Evolutionary conservation across 2,888 invertebrate genomes (phyloP).

Genomic region (Melolontha melolontha): DNA sequence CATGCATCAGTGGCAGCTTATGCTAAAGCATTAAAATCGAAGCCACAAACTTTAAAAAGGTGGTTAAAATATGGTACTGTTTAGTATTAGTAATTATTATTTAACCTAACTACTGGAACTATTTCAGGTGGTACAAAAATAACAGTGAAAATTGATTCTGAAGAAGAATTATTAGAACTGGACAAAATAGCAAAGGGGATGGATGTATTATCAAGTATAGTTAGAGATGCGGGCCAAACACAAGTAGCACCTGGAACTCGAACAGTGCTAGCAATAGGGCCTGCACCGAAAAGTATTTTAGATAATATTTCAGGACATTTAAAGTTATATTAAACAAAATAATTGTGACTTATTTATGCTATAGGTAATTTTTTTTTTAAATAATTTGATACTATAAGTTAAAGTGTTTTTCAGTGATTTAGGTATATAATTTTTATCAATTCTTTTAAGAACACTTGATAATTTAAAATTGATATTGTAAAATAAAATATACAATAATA

Average conservation of each 20-base stretch:
- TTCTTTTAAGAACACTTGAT: too few species aligned
- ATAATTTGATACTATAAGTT: too few species aligned
- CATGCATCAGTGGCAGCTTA: constrained; percentile 93
- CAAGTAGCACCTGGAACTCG: constrained; percentile 90
- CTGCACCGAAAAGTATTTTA: constrained; percentile 81
- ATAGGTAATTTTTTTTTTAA: too few species aligned
- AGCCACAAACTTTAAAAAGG: constrained; percentile 71
- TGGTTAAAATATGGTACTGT: constrained; percentile 66
- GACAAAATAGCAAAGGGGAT: constrained; percentile 75
- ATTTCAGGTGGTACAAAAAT: constrained; percentile 84
- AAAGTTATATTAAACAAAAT: constrained; percentile 77
- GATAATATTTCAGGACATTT: constrained; percentile 90
- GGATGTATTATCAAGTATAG: constrained; percentile 79
- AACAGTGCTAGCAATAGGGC: constrained; percentile 95
- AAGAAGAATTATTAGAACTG: constrained; percentile 78
- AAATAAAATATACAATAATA: too few species aligned
- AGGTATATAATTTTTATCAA: too few species aligned
- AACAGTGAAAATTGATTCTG: constrained; percentile 83
- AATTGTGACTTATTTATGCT: constrained; percentile 31
- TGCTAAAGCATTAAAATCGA: constrained; percentile 74
- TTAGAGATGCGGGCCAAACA: constrained; percentile 93
- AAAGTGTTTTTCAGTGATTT: too few species aligned
- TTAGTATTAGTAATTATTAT: neutral
- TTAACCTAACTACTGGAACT: neutral
- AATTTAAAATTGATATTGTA: too few species aligned